Evolutionary conservation across 2,888 invertebrate genomes (phyloP).

Genomic region (Stenichneumon culpator): DNA sequence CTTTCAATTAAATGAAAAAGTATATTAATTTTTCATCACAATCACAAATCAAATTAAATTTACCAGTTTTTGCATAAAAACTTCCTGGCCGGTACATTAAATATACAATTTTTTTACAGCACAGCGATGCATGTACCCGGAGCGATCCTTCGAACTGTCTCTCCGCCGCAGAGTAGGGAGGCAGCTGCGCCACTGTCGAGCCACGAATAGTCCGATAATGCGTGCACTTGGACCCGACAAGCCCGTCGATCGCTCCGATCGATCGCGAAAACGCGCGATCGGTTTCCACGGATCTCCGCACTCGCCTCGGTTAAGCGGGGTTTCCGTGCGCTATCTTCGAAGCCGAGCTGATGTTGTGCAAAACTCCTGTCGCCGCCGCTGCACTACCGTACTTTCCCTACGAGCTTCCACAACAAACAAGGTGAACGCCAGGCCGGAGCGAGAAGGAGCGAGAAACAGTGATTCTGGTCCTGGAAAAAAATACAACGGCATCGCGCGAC

Average conservation of each 20-base stretch:
- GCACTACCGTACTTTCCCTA: neutral
- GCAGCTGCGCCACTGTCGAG: no score
- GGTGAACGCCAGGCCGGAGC: slow-evolving; percentile 16
- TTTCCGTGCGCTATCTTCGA: slow-evolving; percentile 49
- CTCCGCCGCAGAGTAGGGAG: no score
- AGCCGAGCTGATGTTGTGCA: slow-evolving; percentile 22
- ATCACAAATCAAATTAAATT: no score
- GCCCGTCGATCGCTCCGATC: slow-evolving; percentile 47
- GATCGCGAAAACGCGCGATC: slow-evolving; percentile 68
- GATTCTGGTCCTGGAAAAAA: slow-evolving; percentile 72
- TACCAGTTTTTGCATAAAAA: no score
- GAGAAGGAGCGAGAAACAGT: slow-evolving; percentile 38
- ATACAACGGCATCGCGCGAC: slow-evolving; percentile 64
- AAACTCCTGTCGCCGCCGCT: slow-evolving; percentile 27
- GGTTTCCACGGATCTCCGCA: slow-evolving; percentile 71
- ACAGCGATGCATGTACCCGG: no score
- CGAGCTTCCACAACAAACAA: neutral
- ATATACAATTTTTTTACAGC: no score
- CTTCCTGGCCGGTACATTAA: no score
- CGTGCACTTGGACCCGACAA: slow-evolving; percentile 10
- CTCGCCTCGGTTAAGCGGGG: slow-evolving; percentile 19
- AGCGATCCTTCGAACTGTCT: no score
- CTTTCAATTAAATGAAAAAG: no score
- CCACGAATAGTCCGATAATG: no score
- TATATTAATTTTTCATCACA: no score